These are phyloP conservation scores for Cryptoblepharus egeriae DNA, from an alignment of 2,797 vertebrate genomes.

Conservation along the genomic window DNA sequence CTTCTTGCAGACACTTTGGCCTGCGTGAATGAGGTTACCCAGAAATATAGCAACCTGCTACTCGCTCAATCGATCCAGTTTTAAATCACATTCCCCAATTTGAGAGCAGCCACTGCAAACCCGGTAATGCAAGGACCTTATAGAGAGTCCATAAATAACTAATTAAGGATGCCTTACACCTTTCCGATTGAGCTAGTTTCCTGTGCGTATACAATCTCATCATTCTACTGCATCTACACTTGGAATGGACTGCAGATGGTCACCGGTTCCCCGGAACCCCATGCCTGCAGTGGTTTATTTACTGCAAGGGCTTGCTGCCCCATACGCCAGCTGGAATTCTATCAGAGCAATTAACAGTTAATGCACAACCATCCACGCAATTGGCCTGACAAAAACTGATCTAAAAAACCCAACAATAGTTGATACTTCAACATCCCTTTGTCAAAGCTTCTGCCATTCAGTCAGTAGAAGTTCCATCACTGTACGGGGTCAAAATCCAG, in stretches of 20 bases:
- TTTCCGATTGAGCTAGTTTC: neutral
- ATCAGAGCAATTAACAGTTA: no score
- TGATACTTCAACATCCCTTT: no score
- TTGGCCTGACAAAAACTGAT: no score
- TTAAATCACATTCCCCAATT: neutral
- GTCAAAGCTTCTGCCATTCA: neutral
- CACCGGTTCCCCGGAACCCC: no score
- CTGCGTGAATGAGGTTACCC: conserved; percentile 46
- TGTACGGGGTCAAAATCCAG: neutral
- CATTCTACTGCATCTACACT: neutral
- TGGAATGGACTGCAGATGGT: neutral
- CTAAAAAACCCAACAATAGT: no score
- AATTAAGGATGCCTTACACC: neutral
- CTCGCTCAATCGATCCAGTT: neutral
- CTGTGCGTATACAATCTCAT: neutral
- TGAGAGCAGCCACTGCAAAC: neutral
- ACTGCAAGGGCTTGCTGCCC: no score
- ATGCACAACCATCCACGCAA: no score
- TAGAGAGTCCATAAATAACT: neutral
- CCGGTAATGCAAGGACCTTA: no score
- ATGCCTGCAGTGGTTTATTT: no score
- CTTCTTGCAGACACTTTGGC: conserved; percentile 38
- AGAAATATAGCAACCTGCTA: neutral
- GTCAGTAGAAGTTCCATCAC: neutral
- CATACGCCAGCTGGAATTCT: no score